Evolutionary conservation across 2,113 vertebrate species (phyloP), one percentile per base, ranked within the genome.

Genomic region (Anoura caudifer): DNA sequence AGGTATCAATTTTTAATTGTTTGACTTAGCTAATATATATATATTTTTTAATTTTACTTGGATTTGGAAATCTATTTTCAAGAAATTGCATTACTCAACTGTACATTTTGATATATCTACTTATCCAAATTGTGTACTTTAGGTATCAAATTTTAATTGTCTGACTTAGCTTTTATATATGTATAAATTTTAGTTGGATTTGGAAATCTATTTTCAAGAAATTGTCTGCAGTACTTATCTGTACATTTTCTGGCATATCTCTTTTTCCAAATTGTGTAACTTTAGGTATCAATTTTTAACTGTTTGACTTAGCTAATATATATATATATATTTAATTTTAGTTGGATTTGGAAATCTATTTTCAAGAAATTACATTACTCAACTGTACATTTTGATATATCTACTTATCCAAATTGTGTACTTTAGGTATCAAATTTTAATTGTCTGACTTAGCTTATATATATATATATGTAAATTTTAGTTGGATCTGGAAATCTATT

Each of bases 171-270:
- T 73, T 63, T 72, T 28, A 59, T 59, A 24, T 2, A 59, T 59
- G 20, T 54, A 54, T 54, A 56, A 56, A 59, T 59, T 61, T 61
- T 26, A 26, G 59, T 24, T 61, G 22, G 50, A 94, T 88, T 89
- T 82, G 77, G 56, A 95, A 96, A 97, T 86, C 11, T 76, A 76
- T 56, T 97, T 89, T 82, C 50, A 91, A 97, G 80, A 83, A 95
- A 52, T 38, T 72, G 43, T 84, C 28, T 75, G 36, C 75, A 45
- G 84, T 73, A 54, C 36, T 33, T 91, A 95, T 50, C 43, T 86
- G 33, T 81, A 83, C 7, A 69, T 88, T 95, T 94, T 70, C 80
- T 75, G 45, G 84, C 13, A 80, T 65, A 76, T 2, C 45, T 92
- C 24, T 59, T 97, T 96, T 95, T 80, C 31, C 36, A 85, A 80